Evolutionary conservation across 2,888 invertebrate genomes (phyloP), one percentile per base, ranked within the genome.

Genomic region (Coremacera marginata): DNA sequence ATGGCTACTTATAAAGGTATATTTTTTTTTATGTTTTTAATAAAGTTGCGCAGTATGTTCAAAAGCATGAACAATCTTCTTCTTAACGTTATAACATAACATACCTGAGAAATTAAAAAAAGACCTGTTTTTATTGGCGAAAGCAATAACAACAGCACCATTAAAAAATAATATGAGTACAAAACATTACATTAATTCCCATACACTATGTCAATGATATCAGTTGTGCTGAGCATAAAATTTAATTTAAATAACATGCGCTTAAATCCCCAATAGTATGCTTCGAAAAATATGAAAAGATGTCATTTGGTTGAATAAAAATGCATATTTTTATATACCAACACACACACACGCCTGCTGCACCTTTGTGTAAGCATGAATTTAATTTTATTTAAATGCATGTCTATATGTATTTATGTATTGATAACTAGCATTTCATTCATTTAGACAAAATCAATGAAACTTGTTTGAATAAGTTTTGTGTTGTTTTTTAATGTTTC

Each of bases 161-260:
- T 51, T 51, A 68, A 60, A 60, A 14, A 60, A 27, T 31, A 60
- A 60, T n/a, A n/a, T n/a, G n/a, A n/a, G n/a, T n/a, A 16, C 25
- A 7, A 31, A 5, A 27, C 11, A 44, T 44, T 25, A n/a, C 67
- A 67, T 67, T 67, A 16, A 68, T 68, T 25, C 67, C 51, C 16
- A 16, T 51, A 51, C 51, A 27, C 68, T 51, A 55, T 55, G 55
- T 51, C 70, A 70, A 55, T 11, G 51, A 55, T 55, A 19, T 70
- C 31, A 55, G 27, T 68, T 49, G 25, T 51, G 68, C 51, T 25
- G 51, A 11, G 68, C 68, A 68, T 37, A 51, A 25, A 51, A 51
- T 51, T 70, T 55, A 70, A 70, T 55, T 70, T 52, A 52, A 70
- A 70, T 27, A 51, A 27, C 51, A 68, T n/a, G 34, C n/a, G 55